Percentiles rank a stretch among this genome's conserved stretches.
phyloP scores from a whole-genome alignment of 1,140 invertebrate genomes.

The Nymphalis io region DNA sequence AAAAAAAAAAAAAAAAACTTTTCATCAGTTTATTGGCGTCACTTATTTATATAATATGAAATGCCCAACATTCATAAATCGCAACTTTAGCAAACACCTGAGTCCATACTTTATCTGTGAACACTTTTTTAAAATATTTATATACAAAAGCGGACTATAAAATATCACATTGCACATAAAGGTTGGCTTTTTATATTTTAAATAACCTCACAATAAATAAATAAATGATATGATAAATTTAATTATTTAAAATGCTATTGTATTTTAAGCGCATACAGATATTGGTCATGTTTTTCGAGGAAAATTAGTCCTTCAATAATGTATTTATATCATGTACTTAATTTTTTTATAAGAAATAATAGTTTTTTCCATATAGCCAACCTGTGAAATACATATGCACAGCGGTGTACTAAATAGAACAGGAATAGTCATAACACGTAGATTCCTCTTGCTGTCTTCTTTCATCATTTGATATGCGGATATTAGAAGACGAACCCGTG shows the following conservation, averaged over 20 bases:
- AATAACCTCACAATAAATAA: constrained; percentile 2
- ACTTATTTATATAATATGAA: neutral
- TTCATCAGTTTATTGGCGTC: neutral
- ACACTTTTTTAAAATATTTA: constrained; percentile 18
- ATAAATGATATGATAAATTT: constrained; percentile 16
- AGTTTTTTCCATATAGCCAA: constrained; percentile 10
- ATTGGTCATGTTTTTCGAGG: neutral
- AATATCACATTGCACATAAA: constrained; percentile 41
- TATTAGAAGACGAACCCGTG: constrained; percentile 56
- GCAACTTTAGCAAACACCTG: neutral
- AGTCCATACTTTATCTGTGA: constrained; percentile 9
- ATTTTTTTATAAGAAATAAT: neutral
- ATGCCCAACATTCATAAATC: too few species aligned
- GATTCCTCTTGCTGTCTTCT: constrained; percentile 50
- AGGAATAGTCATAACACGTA: constrained; percentile 64
- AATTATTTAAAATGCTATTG: neutral
- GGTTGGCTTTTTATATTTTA: constrained; percentile 28
- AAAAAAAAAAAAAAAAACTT: too few species aligned
- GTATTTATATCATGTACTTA: neutral
- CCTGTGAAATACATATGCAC: constrained; percentile 14
- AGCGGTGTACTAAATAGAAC: constrained; percentile 57
- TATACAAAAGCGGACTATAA: constrained; percentile 44
- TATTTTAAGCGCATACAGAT: neutral
- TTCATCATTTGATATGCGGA: constrained; percentile 59
- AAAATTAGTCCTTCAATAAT: too few species aligned